These are phyloP conservation scores for Daubentonia madagascariensis DNA, from an alignment of 2,113 vertebrate species.

Conservation along the genomic window DNA sequence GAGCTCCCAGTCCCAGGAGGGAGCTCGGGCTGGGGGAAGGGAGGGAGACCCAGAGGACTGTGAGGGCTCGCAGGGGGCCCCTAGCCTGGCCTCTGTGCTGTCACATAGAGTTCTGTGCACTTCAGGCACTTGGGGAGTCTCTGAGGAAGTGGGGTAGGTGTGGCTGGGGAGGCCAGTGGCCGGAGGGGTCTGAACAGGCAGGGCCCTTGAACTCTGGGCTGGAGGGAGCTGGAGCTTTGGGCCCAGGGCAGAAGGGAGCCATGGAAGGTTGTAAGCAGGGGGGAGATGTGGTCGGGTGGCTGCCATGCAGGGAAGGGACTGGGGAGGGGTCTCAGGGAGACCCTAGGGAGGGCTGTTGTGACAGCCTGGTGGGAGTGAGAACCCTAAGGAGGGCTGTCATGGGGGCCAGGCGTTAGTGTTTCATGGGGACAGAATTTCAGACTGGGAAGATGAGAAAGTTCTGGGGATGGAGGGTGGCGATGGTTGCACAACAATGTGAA, in stretches of 20 bases:
- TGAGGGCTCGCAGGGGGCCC: not conserved
- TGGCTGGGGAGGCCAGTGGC: not conserved
- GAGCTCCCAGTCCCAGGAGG: too few species aligned
- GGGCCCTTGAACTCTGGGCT: not conserved
- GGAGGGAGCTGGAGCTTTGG: not conserved
- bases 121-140: not conserved
- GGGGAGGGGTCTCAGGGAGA: not conserved
- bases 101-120: too few species aligned
- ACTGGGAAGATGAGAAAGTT: not conserved
- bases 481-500: too few species aligned
- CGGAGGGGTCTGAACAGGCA: not conserved
- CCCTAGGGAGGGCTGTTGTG: not conserved
- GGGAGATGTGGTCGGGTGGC: not conserved
- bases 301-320: not conserved
- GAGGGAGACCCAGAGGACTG: rapidly evolving
- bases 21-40: not conserved
- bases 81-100: not conserved
- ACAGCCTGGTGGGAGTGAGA: not conserved
- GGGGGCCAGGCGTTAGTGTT: not conserved
- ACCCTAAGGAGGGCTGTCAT: not conserved
- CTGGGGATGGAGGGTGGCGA: not conserved
- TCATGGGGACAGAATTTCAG: not conserved
- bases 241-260: not conserved
- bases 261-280: not conserved
- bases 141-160: not conserved